phyloP scores from a whole-genome alignment of 2,888 invertebrate genomes.

The Poecilus cupreus region DNA sequence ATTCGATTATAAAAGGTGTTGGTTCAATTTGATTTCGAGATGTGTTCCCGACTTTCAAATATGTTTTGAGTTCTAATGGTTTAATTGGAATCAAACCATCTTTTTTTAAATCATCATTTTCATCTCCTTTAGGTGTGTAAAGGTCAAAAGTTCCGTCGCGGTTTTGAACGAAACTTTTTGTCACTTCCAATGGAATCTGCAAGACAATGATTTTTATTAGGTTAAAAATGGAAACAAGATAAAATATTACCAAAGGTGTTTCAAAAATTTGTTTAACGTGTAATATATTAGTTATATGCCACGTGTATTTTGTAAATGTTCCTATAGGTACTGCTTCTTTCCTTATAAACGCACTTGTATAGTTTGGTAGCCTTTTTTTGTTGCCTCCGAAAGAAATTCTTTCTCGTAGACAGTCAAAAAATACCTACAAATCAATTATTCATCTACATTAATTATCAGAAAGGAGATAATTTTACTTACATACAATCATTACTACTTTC shows the following conservation, averaged over 20 bases:
- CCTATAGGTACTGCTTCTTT: constrained; percentile 79
- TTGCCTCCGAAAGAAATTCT: constrained; percentile 79
- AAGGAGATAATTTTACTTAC: too few relatives aligned
- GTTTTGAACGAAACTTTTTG: constrained; percentile 79
- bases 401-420: constrained; percentile 83
- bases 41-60: constrained; percentile 78
- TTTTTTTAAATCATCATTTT: constrained; percentile 68
- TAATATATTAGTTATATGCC: constrained; percentile 82
- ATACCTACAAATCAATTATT: constrained; percentile 73
- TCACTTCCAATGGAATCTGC: constrained; percentile 78
- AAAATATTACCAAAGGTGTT: constrained; percentile 74
- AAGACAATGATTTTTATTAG: constrained; percentile 62
- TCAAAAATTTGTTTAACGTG: constrained; percentile 85
- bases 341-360: constrained; percentile 76
- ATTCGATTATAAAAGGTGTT: constrained; percentile 83
- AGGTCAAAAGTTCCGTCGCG: constrained; percentile 77
- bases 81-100: constrained; percentile 73
- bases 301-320: constrained; percentile 81
- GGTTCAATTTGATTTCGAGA: constrained; percentile 72
- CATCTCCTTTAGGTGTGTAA: constrained; percentile 64
- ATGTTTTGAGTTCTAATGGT: constrained; percentile 78
- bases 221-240: neutral
- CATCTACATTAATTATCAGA: neutral
- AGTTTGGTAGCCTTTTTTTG: constrained; percentile 80
- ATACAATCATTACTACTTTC: too few relatives aligned